These are phyloP conservation scores for Phenganax stokvisi DNA, from an alignment of 92 coral and sea anemone species.

Conservation along the genomic window DNA sequence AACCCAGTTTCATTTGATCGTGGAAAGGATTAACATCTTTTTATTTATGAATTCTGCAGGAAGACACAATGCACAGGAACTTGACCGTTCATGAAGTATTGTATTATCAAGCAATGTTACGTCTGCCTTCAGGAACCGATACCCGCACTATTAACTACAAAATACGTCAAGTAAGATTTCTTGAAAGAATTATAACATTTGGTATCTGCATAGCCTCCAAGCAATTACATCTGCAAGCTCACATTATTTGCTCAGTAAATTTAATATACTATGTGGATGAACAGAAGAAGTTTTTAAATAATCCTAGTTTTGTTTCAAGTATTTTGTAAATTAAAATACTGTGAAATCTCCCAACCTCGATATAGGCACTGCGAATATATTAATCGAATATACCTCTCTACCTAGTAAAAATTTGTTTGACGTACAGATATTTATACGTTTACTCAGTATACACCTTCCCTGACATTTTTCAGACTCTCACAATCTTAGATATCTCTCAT, in stretches of 20 bases:
- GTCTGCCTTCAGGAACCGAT: constrained; percentile 42
- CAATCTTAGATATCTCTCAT: constrained; percentile 45
- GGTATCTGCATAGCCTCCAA: too few relatives aligned
- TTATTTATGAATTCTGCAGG: constrained; percentile 25
- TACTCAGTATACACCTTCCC: not conserved
- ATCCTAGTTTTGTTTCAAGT: too few relatives aligned
- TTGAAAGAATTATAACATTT: not conserved
- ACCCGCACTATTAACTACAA: constrained; percentile 4
- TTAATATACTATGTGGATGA: too few relatives aligned
- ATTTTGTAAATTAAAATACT: too few relatives aligned
- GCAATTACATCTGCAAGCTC: too few relatives aligned
- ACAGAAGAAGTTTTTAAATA: too few relatives aligned
- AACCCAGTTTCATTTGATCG: not conserved
- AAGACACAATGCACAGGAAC: constrained; percentile 59
- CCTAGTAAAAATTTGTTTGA: too few relatives aligned
- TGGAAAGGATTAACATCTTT: not conserved
- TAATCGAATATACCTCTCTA: too few relatives aligned
- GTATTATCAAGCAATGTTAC: constrained; percentile 50
- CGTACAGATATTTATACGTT: not conserved
- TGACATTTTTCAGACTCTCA: constrained; percentile 32
- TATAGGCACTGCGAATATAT: too few relatives aligned
- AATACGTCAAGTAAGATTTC: constrained; percentile 13
- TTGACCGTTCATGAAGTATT: constrained; percentile 53
- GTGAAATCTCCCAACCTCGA: too few relatives aligned
- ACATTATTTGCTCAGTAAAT: too few relatives aligned